These are phyloP conservation scores for Phaedon cochleariae DNA, from an alignment of 2,888 invertebrate genomes.

Conservation along the genomic window DNA sequence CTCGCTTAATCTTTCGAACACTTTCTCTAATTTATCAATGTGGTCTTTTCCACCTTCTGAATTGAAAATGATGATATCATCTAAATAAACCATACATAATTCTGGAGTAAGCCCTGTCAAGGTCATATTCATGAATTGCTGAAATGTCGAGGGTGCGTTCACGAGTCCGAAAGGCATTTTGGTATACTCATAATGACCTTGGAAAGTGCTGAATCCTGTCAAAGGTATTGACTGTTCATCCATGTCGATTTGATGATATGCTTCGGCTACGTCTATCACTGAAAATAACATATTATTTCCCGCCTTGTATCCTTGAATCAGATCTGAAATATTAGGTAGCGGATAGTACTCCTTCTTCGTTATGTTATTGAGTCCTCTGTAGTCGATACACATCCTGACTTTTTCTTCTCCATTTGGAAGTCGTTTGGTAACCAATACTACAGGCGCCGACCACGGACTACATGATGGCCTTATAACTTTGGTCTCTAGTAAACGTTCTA, in stretches of 20 bases:
- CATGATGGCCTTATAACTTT: conserved; percentile 24
- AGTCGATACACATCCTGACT: conserved; percentile 29
- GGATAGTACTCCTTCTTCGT: conserved; percentile 26
- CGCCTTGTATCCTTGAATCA: conserved; percentile 21
- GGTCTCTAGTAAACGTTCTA: conserved; percentile 17
- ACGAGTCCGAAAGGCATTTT: conserved; percentile 34
- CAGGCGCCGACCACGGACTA: conserved; percentile 29
- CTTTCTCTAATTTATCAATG: conserved; percentile 23
- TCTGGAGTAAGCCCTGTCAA: conserved; percentile 23
- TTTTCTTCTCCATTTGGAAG: conserved; percentile 24
- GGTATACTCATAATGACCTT: conserved; percentile 30
- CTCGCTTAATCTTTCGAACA: conserved; percentile 20
- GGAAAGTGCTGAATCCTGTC: conserved; percentile 29
- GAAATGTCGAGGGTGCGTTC: conserved; percentile 29
- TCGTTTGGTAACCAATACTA: conserved; percentile 24
- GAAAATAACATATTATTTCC: conserved; percentile 19
- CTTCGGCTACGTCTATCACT: conserved; percentile 29
- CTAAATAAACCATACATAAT: conserved; percentile 27
- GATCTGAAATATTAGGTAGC: conserved; percentile 18
- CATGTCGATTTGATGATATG: conserved; percentile 31
- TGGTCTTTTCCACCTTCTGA: conserved; percentile 26
- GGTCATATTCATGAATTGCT: conserved; percentile 31
- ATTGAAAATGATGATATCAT: conserved; percentile 24
- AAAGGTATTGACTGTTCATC: conserved; percentile 21
- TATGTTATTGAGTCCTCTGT: conserved; percentile 18